phyloP scores from a whole-genome alignment of 2,797 vertebrate species.

The Dicrostonyx torquatus region DNA sequence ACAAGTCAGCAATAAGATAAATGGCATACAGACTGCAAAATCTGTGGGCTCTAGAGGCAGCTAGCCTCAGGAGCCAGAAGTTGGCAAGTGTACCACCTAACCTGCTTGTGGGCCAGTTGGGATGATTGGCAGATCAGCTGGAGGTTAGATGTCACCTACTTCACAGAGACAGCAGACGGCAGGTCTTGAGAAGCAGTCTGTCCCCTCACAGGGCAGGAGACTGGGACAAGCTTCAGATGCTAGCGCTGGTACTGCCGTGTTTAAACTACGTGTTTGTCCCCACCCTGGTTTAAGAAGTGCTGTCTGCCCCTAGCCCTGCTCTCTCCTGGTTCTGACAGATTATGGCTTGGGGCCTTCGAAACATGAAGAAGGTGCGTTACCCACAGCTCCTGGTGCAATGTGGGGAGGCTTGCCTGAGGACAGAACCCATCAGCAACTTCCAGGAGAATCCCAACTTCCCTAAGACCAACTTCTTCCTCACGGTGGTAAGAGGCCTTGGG shows the following conservation, averaged over 20 bases:
- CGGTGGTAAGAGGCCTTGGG: conserved; percentile 75
- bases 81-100: not conserved
- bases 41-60: not conserved
- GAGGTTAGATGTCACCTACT: not conserved
- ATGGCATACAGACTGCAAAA: not conserved
- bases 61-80: not conserved
- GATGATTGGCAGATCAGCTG: not conserved
- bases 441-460: conserved; percentile 84
- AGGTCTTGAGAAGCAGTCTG: not conserved
- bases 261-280: not conserved
- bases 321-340: conserved; percentile 71
- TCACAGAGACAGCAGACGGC: not conserved
- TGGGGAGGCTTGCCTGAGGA: conserved; percentile 75
- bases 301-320: not conserved
- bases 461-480: conserved; percentile 76
- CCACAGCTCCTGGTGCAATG: conserved; percentile 82
- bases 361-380: conserved; percentile 56
- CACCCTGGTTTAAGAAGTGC: not conserved
- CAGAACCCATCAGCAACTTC: conserved; percentile 77
- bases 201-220: not conserved
- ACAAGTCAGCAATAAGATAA: not conserved
- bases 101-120: not conserved
- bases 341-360: conserved; percentile 86
- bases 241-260: not conserved
- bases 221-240: not conserved